Conservation (phyloP, 2,113 vertebrate species). For the Sclerurus mexicanus region DNA sequence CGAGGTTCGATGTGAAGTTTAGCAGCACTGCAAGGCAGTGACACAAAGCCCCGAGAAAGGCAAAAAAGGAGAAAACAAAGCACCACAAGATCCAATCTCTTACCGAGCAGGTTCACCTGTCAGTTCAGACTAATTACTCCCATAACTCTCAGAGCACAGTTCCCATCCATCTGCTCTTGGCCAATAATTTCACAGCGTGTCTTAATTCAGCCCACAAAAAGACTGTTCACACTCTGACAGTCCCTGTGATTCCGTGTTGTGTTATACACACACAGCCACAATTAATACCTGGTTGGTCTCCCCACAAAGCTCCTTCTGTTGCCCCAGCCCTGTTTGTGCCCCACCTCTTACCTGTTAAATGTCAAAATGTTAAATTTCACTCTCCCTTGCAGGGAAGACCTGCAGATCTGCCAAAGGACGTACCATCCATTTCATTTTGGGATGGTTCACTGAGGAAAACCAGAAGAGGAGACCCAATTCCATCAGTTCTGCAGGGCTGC, state of each 20-base stretch:
- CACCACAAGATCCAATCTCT: neutral
- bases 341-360: neutral
- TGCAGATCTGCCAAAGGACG: neutral
- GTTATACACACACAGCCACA: neutral
- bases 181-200: neutral
- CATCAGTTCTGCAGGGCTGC: neutral
- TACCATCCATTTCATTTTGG: neutral
- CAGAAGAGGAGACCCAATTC: neutral
- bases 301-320: neutral
- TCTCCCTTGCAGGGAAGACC: neutral
- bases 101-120: neutral
- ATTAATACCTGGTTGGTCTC: neutral
- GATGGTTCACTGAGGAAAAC: neutral
- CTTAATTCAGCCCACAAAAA: neutral
- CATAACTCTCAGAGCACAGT: neutral
- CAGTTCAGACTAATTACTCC: neutral
- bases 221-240: neutral
- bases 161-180: neutral
- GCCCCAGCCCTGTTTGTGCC: neutral
- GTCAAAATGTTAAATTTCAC: neutral
- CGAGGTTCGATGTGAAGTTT: neutral
- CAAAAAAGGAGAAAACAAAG: rapidly evolving
- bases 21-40: neutral
- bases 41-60: neutral
- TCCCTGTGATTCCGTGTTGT: neutral